Evolutionary conservation across 2,888 invertebrate genomes (phyloP).

Genomic region (Cyclophora albipunctata): DNA sequence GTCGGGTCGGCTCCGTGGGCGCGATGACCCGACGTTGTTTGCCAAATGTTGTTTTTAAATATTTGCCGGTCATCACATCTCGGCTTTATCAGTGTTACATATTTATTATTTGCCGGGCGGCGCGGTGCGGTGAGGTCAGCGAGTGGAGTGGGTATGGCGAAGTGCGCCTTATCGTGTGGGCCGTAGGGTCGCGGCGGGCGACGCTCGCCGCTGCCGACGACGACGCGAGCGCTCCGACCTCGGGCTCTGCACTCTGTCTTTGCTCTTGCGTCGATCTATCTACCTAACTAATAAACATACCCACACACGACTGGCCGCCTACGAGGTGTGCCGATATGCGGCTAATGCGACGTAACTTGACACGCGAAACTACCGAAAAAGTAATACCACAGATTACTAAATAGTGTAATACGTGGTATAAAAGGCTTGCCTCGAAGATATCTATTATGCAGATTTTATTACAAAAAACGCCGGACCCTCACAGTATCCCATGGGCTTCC

Average conservation of each 20-base stretch:
- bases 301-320: constrained; percentile 1
- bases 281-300: constrained; percentile 13
- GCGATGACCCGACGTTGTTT: constrained; percentile 49
- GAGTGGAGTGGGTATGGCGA: constrained; percentile 60
- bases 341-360: no score
- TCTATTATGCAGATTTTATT: no score
- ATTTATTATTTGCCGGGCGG: constrained; percentile 70
- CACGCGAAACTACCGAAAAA: no score
- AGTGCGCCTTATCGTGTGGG: constrained; percentile 65
- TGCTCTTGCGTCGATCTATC: constrained; percentile 63
- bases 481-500: no score
- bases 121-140: constrained; percentile 46
- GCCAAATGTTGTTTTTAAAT: constrained; percentile 60
- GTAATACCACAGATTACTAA: no score
- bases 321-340: not conserved
- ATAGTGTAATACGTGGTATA: no score
- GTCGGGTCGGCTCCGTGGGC: constrained; percentile 19
- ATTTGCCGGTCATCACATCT: constrained; percentile 69
- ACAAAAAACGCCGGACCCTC: no score
- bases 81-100: constrained; percentile 73
- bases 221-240: constrained; percentile 52
- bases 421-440: no score
- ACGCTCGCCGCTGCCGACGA: constrained; percentile 10
- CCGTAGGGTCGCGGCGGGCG: constrained; percentile 48
- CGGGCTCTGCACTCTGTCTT: constrained; percentile 53